These are phyloP conservation scores for Procambarus clarkii DNA, from an alignment of 1,140 invertebrate genomes.

Conservation along the genomic window DNA sequence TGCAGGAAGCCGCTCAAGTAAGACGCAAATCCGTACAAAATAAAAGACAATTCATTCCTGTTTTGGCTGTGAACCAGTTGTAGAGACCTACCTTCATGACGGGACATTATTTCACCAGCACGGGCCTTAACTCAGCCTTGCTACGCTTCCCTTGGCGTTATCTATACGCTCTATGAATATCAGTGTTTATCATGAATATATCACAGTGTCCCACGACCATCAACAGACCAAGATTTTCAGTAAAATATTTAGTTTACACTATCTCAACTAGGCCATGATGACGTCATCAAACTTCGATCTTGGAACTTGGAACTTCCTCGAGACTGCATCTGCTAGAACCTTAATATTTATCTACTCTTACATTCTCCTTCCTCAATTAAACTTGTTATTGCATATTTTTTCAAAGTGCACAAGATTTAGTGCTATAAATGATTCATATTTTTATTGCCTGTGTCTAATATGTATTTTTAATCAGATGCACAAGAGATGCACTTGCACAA, in stretches of 20 bases:
- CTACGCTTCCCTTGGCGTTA: constrained; percentile 60
- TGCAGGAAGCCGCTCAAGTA: neutral
- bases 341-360: neutral
- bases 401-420: no score
- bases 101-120: constrained; percentile 58
- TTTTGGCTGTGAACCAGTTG: constrained; percentile 39
- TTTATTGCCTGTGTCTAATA: neutral
- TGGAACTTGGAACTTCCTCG: constrained; percentile 69
- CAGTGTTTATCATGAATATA: constrained; percentile 62
- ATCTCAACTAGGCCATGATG: constrained; percentile 67
- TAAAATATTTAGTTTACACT: constrained; percentile 64
- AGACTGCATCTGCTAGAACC: constrained; percentile 32
- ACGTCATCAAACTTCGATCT: constrained; percentile 69
- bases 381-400: neutral
- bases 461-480: neutral
- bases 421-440: no score
- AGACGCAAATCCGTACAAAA: constrained; percentile 25
- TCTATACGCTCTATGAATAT: constrained; percentile 65
- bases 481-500: no score
- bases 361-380: neutral
- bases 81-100: constrained; percentile 59
- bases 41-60: constrained; percentile 4
- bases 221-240: constrained; percentile 58
- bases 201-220: constrained; percentile 60
- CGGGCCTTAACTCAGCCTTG: constrained; percentile 32